These are phyloP conservation scores for Pollenia griseotomentosa DNA, from an alignment of 2,888 invertebrate species.

Conservation along the genomic window DNA sequence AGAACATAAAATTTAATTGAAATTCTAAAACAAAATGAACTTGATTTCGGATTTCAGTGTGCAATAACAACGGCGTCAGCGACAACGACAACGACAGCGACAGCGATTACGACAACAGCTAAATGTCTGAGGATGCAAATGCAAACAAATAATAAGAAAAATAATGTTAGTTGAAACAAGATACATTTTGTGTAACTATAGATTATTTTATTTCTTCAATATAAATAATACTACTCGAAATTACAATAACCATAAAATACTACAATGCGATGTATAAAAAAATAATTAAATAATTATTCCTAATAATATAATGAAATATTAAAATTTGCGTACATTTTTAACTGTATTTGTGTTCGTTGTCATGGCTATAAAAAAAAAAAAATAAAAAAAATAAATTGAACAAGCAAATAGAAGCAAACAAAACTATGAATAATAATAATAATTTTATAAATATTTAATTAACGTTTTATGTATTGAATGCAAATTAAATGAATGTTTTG, in stretches of 20 bases:
- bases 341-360: slow-evolving; percentile 38
- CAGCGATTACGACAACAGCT: slow-evolving; percentile 32
- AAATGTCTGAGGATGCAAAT: slow-evolving; percentile 68
- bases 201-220: slow-evolving; percentile 6
- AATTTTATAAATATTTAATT: slow-evolving; percentile 7
- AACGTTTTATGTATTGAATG: slow-evolving; percentile 55
- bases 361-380: slow-evolving; percentile 30
- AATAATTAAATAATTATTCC: slow-evolving; percentile 3
- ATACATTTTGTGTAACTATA: slow-evolving; percentile 42
- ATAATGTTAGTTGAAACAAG: slow-evolving; percentile 70
- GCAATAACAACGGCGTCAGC: slow-evolving; percentile 20
- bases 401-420: too few species aligned
- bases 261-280: slow-evolving; percentile 41
- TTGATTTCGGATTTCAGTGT: slow-evolving; percentile 23
- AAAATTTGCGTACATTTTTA: neutral
- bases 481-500: slow-evolving; percentile 66
- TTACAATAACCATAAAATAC: slow-evolving; percentile 1
- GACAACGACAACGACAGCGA: neutral
- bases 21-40: slow-evolving; percentile 33
- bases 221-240: slow-evolving; percentile 6
- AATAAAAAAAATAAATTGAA: neutral
- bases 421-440: slow-evolving; percentile 4
- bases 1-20: slow-evolving; percentile 17
- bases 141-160: slow-evolving; percentile 57
- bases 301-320: slow-evolving; percentile 9